Evolutionary conservation across 2,797 vertebrate genomes (phyloP), one percentile per base, ranked within the genome.

Genomic region (Pangasius mekongensis): DNA sequence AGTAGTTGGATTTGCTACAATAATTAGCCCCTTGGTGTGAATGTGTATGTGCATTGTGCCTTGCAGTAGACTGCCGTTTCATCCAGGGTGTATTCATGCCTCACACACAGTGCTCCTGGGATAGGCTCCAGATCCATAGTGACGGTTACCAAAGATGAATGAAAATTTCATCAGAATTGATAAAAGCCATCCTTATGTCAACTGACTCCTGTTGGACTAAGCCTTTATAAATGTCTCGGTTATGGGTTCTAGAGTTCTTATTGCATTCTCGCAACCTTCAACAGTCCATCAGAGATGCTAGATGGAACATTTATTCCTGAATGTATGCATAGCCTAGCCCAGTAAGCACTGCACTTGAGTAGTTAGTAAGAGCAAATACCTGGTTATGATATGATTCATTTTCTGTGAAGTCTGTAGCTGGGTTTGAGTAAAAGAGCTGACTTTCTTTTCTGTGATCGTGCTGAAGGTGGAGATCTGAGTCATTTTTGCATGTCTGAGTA

Each of bases 401-500:
- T 85, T 39, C 30, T 27, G 36, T 83, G 24, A 62, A 24, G 58
- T 64, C 73, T 81, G 7, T 0, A 60, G 64, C 74, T 18, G 47
- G 18, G 56, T 67, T 58, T 22, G 67, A 73, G 77, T 52, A 62
- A 69, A 88, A 78, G 83, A 71, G 87, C 76, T 85, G 84, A 54
- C 30, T 86, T 60, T 60, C 30, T 76, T 83, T 62, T 83, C 69
- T 54, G 84, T 22, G 18, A 54, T 56, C 33, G 56, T 60, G 27
- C 47, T 30, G 56, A 83, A 76, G 43, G 24, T 49, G 67, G 43
- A n/a, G 60, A 62, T 24, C 81, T 78, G 88, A 84, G 71, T 87
- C 85, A 89, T 89, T 86, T 87, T 80, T 77, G 71, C 88, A 60
- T 87, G 74, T 87, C 80, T 89, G 88, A 89, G 73, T 84, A 87